Evolutionary conservation across 2,113 vertebrate genomes (phyloP).

Genomic region (Nesoenas mayeri): DNA sequence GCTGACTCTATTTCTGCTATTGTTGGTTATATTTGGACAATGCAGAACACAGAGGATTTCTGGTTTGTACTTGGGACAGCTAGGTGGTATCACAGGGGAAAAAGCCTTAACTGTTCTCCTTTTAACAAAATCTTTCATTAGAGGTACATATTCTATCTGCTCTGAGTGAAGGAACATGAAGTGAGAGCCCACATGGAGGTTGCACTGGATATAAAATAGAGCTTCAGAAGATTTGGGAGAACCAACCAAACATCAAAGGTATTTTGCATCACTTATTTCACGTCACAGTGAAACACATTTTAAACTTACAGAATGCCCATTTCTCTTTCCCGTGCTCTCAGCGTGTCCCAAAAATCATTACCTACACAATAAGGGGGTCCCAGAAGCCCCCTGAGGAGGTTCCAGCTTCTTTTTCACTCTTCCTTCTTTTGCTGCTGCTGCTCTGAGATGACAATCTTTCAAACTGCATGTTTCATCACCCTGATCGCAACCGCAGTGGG

Average conservation of each 20-base stretch:
- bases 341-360: neutral
- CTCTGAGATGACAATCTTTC: neutral
- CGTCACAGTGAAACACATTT: neutral
- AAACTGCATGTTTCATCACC: neutral
- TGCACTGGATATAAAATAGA: neutral
- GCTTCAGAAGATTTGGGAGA: neutral
- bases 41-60: neutral
- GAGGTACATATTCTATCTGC: neutral
- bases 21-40: neutral
- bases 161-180: neutral
- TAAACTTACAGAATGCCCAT: neutral
- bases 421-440: neutral
- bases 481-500: neutral
- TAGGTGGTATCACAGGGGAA: neutral
- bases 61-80: neutral
- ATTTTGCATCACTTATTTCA: neutral
- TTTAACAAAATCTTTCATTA: neutral
- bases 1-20: neutral
- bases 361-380: accelerated
- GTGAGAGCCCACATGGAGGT: neutral
- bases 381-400: neutral
- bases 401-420: neutral
- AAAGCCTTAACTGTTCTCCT: neutral
- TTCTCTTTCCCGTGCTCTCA: neutral
- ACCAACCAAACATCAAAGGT: neutral